Evolutionary conservation across 30 jellyfish, hydroid and myxozoan genomes (phyloP).

Genomic region (Mastigias papua): DNA sequence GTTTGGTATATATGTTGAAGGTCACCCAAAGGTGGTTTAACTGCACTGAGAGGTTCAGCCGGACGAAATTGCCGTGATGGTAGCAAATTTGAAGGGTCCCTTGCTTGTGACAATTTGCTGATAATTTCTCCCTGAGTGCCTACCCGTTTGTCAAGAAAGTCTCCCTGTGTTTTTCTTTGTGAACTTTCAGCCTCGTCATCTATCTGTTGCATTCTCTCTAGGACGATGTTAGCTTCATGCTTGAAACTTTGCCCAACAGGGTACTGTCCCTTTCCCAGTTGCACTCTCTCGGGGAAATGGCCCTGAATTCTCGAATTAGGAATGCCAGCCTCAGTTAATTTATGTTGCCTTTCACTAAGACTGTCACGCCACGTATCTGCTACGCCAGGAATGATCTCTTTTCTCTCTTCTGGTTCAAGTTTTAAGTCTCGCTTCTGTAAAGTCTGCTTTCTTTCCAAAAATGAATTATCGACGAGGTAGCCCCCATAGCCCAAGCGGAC

Average conservation of each 20-base stretch:
- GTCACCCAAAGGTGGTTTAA: not conserved
- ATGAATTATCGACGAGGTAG: not conserved
- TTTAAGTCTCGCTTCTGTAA: not conserved
- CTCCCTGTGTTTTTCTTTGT: conserved; percentile 21
- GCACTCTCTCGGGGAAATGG: not conserved
- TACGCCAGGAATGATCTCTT: conserved; percentile 5
- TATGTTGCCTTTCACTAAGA: not conserved
- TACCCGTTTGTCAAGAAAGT: not conserved
- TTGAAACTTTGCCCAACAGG: not conserved
- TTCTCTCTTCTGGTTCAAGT: not conserved
- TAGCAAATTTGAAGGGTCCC: conserved; percentile 8
- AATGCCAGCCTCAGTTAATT: not conserved
- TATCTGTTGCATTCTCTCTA: not conserved
- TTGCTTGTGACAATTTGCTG: not conserved
- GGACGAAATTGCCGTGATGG: not conserved
- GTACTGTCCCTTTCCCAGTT: not conserved
- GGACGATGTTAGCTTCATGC: not conserved
- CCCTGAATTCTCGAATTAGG: not conserved
- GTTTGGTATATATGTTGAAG: conserved; percentile 22
- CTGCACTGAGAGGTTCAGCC: not conserved
- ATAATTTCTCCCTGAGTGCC: not conserved
- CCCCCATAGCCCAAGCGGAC: too few species aligned
- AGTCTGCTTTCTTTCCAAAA: not conserved
- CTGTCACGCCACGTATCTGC: not conserved
- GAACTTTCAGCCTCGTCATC: not conserved